Base-by-base conservation (phyloP, 64 coral and sea anemone genomes). In the Dendronephthya gigantea region DNA sequence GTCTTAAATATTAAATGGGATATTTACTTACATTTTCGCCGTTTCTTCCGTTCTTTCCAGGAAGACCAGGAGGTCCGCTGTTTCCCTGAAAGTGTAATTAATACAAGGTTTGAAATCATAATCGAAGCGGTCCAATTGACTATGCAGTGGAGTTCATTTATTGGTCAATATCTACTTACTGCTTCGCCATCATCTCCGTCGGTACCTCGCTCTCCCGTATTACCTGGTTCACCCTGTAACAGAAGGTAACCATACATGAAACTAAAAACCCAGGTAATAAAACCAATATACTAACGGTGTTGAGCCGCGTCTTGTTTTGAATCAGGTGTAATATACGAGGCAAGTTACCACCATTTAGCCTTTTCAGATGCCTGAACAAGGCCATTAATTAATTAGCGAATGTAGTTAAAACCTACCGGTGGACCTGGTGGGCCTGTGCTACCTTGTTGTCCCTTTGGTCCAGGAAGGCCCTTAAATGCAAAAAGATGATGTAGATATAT, bases 181-280 rank as follows among this genome's bases (percentile, higher is more conserved):
- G 69, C 19, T 43, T 32, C 7, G 41, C 90, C 90, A 14, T 47
- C 15, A 74, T 85, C 43, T 1, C 90, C 90, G 49, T 92, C 90
- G 55, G 79, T 48, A 4, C 90, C 90, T 30, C 65, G 56, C n/a
- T 88, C 82, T 14, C 90, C 90, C 12, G 35, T 29, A 50, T 52
- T 33, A 40, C 90, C 90, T 0, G 82, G 0, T 17, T 23, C 41
- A 66, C 90, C 90, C 90, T 92, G 22, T 4, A 41, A 17, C 82
- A 86, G 58, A 29, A 83, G 14, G 40, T 82, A 40, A 68, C 37
- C n/a, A n/a, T 59, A 9, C n/a, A 8, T 70, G 66, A 5, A 29
- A 27, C 7, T 48, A 51, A 48, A 41, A 45, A 47, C 2, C 12
- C 1, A 27, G 22, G 11, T 41, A 23, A 47, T 4, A 14, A 41